Percentiles rank a stretch among this genome's conserved stretches.
Conservation (phyloP, 2,797 vertebrate genomes). For the Syndactyla subalaris region DNA sequence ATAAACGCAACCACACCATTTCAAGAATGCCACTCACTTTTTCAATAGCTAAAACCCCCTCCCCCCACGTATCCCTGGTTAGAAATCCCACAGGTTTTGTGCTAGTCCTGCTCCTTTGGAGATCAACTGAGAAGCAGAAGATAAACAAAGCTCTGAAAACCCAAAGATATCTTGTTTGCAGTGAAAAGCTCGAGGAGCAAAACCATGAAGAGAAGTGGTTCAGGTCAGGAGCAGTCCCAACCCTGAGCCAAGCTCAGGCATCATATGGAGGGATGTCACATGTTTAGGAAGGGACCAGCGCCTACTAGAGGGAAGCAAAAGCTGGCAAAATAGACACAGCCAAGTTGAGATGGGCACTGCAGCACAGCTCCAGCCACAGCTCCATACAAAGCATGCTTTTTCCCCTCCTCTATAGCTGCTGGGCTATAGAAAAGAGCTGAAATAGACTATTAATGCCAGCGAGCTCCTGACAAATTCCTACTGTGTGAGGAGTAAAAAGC, state of each 20-base stretch:
- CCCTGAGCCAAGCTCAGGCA: not conserved
- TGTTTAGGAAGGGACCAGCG: not conserved
- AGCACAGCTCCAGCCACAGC: not conserved
- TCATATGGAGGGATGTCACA: fast-evolving
- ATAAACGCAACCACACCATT: not conserved
- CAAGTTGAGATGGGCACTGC: not conserved
- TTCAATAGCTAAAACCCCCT: not conserved
- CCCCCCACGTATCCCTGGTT: not conserved
- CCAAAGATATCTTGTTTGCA: not conserved
- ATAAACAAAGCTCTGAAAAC: not conserved
- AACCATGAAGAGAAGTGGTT: not conserved
- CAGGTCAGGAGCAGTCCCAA: not conserved
- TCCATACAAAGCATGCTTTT: conserved; percentile 48
- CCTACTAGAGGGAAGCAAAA: not conserved
- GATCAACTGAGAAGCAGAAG: not conserved
- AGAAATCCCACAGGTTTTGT: not conserved
- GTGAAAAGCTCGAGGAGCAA: not conserved
- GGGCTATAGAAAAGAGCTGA: conserved; percentile 40
- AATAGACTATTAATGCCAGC: conserved; percentile 43
- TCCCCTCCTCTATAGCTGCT: conserved; percentile 4
- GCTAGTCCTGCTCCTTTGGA: not conserved
- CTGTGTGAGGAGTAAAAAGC: conserved; percentile 34
- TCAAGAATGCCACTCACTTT: not conserved
- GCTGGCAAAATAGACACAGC: not conserved
- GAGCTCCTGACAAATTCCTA: conserved; percentile 53